Base-by-base conservation (phyloP, 92 coral and sea anemone species). In the Umimayanthus chanpuru region DNA sequence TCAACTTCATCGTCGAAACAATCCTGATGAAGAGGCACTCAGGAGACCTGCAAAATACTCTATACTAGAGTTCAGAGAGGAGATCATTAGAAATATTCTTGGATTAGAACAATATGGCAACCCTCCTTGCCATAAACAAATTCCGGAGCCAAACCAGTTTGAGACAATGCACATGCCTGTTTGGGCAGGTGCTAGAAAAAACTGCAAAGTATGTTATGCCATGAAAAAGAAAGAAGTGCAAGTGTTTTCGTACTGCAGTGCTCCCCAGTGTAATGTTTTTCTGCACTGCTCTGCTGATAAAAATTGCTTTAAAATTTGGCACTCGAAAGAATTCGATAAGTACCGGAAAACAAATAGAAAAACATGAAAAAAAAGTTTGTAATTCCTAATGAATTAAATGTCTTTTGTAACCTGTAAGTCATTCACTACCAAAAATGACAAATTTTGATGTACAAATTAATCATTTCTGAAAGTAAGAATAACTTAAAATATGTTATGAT, bases 151-250 rank as follows among this genome's bases (percentile, higher is more conserved):
- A 56, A 77, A 25, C 21, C 28, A 39, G 28, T 77, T 86, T 64
- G 61, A 61, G 21, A 86, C 89, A 12, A 56, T 29, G 8, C 53
- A 74, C 25, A 75, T 75, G 64, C 66, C 80, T 21, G 36, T 68
- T 44, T 77, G 25, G 28, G 26, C 71, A 18, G 76, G 58, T 39
- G 41, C 47, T 25, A 79, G 39, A 32, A 29, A 66, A 50, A 88
- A 80, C 68, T 79, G 90, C 11, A 80, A 88, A 68, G 90, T 80
- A 6, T 88, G 80, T 70, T 79, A 88, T 80, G 73, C 56, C n/a
- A 43, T 9, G 68, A 66, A 43, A 0, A 61, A 79, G 11, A 36
- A 29, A 25, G 90, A 66, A 70, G 18, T 14, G 50, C 80, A 70
- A 40, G 68, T 88, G 9, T 67, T 38, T 41, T 66, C 86, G 7